These are phyloP conservation scores for Apostichopus californicus DNA, from an alignment of 35 echinoderm and acorn worm genomes.

Conservation along the genomic window DNA sequence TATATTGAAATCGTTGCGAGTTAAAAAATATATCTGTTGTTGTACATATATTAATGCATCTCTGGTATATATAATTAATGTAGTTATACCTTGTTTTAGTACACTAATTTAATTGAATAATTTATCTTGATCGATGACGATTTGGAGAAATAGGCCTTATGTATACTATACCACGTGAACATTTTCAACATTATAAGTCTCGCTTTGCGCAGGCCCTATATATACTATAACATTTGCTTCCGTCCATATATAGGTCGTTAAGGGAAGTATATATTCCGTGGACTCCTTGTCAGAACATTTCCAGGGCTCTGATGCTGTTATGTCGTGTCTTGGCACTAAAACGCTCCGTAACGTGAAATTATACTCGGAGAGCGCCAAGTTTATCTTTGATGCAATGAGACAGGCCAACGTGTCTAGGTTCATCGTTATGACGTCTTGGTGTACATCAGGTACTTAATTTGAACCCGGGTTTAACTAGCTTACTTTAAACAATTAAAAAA, in stretches of 20 bases:
- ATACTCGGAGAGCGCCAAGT: slow-evolving; percentile 14
- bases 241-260: slow-evolving; percentile 29
- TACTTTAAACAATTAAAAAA: too few species aligned
- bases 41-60: too few species aligned
- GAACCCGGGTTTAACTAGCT: too few species aligned
- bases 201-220: not conserved
- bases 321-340: slow-evolving; percentile 54
- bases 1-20: too few species aligned
- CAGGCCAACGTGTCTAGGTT: slow-evolving; percentile 33
- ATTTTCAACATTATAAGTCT: not conserved
- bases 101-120: too few species aligned
- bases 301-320: slow-evolving; percentile 43
- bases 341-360: not conserved
- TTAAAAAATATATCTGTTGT: too few species aligned
- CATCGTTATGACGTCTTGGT: slow-evolving; percentile 49
- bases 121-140: too few species aligned
- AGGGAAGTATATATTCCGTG: slow-evolving; percentile 30
- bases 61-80: too few species aligned
- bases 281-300: slow-evolving; percentile 42
- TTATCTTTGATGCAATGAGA: slow-evolving; percentile 49
- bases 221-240: not conserved
- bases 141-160: too few species aligned
- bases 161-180: too few species aligned
- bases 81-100: too few species aligned
- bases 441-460: slow-evolving; percentile 35